phyloP scores from a whole-genome alignment of 2,888 invertebrate genomes.

The Acronicta leporina region DNA sequence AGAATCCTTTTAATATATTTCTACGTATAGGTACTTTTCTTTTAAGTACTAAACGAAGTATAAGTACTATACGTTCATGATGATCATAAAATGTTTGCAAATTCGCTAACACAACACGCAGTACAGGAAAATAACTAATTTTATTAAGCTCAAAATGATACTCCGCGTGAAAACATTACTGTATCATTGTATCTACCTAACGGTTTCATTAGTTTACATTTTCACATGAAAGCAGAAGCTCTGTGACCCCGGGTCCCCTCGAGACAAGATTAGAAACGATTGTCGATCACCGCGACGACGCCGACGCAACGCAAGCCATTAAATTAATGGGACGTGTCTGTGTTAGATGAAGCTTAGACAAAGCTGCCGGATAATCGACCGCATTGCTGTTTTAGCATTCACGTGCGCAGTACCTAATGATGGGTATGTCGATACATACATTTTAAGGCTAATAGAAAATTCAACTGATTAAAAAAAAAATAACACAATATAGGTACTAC shows the following conservation, averaged over 20 bases:
- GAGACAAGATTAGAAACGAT: constrained; percentile 47
- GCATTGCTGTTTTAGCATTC: neutral
- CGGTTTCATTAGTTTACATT: constrained; percentile 56
- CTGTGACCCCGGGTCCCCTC: constrained; percentile 47
- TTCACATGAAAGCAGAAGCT: constrained; percentile 50
- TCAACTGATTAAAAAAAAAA: no score
- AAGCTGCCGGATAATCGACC: constrained; percentile 22
- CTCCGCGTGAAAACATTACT: constrained; percentile 64
- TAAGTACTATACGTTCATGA: no score
- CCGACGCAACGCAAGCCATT: constrained; percentile 16
- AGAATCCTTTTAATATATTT: no score
- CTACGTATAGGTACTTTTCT: no score
- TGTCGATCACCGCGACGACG: constrained; percentile 9
- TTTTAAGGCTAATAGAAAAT: no score
- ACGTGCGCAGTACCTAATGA: neutral
- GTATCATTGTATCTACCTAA: constrained; percentile 61
- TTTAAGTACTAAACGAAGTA: no score
- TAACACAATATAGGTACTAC: no score
- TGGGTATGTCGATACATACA: no score
- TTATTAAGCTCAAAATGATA: constrained; percentile 64
- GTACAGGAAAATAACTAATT: constrained; percentile 64
- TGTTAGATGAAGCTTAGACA: constrained; percentile 24
- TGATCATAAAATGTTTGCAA: constrained; percentile 4
- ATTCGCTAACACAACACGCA: neutral
- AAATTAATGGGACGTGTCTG: constrained; percentile 20